A percentile compares a stretch with the other conserved stretches of the same genome.
Evolutionary conservation across 2,113 vertebrate species (phyloP).

Genomic region (Atractosteus spatula): DNA sequence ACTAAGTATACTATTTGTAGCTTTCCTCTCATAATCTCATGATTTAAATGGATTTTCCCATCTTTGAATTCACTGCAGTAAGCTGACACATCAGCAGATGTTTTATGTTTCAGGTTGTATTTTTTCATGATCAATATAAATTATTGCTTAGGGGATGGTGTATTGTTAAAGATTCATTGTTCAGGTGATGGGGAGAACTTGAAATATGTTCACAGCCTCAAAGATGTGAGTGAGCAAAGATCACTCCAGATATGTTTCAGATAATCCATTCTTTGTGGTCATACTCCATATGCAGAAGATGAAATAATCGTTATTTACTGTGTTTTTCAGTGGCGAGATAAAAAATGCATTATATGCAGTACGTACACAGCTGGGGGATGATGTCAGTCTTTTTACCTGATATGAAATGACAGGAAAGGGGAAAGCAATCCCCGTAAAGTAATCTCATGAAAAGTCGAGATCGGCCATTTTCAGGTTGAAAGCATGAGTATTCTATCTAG

Average conservation of each 20-base stretch:
- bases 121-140: background rate
- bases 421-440: slow-evolving; percentile 15
- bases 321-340: background rate
- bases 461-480: background rate
- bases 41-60: background rate
- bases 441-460: background rate
- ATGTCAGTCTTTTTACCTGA: slow-evolving; percentile 22
- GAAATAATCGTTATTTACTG: no score
- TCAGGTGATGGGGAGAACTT: background rate
- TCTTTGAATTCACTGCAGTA: background rate
- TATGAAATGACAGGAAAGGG: slow-evolving; percentile 25
- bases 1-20: no score
- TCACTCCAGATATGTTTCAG: background rate
- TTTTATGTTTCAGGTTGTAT: background rate
- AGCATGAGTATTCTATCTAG: background rate
- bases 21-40: no score
- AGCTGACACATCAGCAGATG: background rate
- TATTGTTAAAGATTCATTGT: background rate
- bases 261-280: no score
- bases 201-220: slow-evolving; percentile 19
- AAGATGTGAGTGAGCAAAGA: slow-evolving; percentile 5
- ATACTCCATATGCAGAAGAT: no score
- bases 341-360: background rate
- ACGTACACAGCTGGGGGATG: background rate
- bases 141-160: background rate